Conservation (phyloP, 2,113 vertebrate genomes). For the Perccottus glenii region DNA sequence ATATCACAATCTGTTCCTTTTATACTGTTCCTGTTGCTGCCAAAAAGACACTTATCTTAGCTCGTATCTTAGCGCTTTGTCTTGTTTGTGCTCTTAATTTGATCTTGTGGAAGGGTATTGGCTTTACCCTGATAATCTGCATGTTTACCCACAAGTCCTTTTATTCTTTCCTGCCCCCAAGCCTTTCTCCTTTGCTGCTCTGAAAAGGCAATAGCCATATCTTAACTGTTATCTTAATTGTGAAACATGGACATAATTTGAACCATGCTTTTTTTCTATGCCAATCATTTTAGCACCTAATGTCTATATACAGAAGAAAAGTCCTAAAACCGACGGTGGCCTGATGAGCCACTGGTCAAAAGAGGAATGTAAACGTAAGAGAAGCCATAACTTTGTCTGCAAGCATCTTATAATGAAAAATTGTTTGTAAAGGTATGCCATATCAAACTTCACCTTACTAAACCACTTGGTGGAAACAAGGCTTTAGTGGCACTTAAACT, state of each 20-base stretch:
- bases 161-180: constrained; percentile 3
- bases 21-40: constrained; percentile 16
- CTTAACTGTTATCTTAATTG: constrained; percentile 10
- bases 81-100: constrained; percentile 6
- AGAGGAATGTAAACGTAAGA: constrained; percentile 16
- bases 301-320: not conserved
- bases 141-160: constrained; percentile 23
- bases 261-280: constrained; percentile 8
- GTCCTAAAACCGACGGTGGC: constrained; percentile 8
- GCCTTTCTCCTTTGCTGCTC: constrained; percentile 37
- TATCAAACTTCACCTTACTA: not conserved
- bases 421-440: too few relatives aligned
- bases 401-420: not conserved
- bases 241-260: constrained; percentile 39
- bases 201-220: constrained; percentile 18
- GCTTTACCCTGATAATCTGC: constrained; percentile 39
- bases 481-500: not conserved
- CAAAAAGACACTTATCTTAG: constrained; percentile 15
- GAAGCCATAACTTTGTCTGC: constrained; percentile 57
- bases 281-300: constrained; percentile 10
- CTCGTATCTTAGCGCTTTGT: not conserved
- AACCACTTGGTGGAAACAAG: not conserved
- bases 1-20: constrained; percentile 27
- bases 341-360: constrained; percentile 13
- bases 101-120: constrained; percentile 19